Base-by-base conservation (phyloP, 1,140 invertebrate species). In the Aphidius gifuensis region DNA sequence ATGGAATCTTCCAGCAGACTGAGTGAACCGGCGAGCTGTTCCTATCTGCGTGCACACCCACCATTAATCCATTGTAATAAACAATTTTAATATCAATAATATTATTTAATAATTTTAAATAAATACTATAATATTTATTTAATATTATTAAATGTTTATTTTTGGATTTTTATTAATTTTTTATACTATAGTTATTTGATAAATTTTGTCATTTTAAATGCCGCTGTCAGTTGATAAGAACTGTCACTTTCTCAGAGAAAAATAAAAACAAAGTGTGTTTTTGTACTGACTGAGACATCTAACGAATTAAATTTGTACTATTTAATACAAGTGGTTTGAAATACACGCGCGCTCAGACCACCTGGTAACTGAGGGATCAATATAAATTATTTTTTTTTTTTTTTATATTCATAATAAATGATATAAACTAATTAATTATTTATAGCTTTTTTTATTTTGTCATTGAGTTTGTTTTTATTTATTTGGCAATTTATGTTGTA, bases 1-100 rank as follows among this genome's bases (percentile, higher is more conserved):
- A 76, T 79, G 76, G 77, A 77, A 78, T 79, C 77, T 79, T 79
- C 77, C 75, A 78, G 76, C 74, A 77, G 77, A 79, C 77, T 79
- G 75, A 73, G 72, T 69, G 75, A 73, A 71, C 75, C 73, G 72
- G 73, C 68, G 66, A 75, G 76, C 73, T 66, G 71, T 78, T 78
- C 76, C 71, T 67, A 68, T 64, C 69, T 69, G 68, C 76, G 74
- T 74, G 69, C 74, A 73, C 74, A 72, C 73, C 71, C 72, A 69
- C 66, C 66, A 59, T 69, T 64, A 62, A 60, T 32, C 47, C 56
- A 54, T 64, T 61, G 49, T 66, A 38, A 68, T 66, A 60, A 32
- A 39, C 39, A 61, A 65, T 69, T 66, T 60, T 58, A 59, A 63
- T 21, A 38, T 54, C n/a, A 51, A 47, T 48, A 11, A 16, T 6